phyloP scores from a whole-genome alignment of 2,113 vertebrate species.

The Grammomys surdaster region DNA sequence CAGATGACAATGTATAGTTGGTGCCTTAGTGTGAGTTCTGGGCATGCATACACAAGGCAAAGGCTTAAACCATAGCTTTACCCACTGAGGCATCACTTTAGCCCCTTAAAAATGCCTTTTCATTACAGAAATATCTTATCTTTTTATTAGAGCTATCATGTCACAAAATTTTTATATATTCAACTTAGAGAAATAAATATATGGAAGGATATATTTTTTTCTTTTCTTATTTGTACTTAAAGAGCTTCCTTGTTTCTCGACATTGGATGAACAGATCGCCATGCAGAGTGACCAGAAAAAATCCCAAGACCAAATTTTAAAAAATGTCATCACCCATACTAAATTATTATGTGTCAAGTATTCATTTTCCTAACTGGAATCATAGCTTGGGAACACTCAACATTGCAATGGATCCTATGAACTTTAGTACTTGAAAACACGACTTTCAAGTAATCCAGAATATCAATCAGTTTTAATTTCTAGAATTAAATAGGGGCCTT shows the following conservation, averaged over 20 bases:
- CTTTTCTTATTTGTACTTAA: conserved; percentile 11
- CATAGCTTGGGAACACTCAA: background rate
- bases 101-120: background rate
- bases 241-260: background rate
- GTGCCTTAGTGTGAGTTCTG: too few relatives aligned
- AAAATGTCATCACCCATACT: background rate
- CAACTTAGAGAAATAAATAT: conserved; percentile 7
- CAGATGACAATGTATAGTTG: background rate
- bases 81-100: background rate
- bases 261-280: background rate
- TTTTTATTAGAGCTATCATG: background rate
- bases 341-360: background rate
- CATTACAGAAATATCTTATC: background rate
- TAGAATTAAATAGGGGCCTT: background rate
- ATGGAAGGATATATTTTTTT: background rate
- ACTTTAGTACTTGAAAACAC: background rate
- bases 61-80: background rate
- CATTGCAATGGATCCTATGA: background rate
- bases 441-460: background rate
- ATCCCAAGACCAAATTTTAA: background rate
- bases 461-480: background rate
- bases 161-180: background rate
- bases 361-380: conserved; percentile 32
- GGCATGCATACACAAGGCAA: too few relatives aligned
- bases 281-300: background rate